Conservation (phyloP, 64 coral and sea anemone species). For the Cladopsammia gracilis region DNA sequence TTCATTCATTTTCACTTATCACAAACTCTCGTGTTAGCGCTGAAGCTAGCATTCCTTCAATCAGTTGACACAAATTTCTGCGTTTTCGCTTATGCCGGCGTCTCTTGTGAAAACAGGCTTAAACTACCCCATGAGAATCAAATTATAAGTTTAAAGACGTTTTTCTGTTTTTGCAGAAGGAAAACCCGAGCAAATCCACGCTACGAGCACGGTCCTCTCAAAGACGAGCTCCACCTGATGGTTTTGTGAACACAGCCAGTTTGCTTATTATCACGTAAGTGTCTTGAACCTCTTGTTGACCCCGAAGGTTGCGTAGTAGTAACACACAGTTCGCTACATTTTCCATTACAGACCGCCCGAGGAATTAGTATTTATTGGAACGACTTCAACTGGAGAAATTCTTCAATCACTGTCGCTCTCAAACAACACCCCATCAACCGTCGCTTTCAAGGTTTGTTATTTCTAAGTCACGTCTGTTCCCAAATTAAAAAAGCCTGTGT, state of each 20-base stretch:
- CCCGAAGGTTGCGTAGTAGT: background rate
- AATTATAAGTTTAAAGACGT: background rate
- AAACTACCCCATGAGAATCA: background rate
- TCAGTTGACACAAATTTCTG: background rate
- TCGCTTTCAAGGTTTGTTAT: conserved; percentile 82
- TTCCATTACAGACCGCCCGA: conserved; percentile 67
- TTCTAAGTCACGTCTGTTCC: background rate
- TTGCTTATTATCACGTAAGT: conserved; percentile 51
- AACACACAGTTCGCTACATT: no score
- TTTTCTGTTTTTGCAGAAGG: background rate
- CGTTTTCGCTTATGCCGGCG: background rate
- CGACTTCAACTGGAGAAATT: conserved; percentile 82
- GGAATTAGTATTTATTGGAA: conserved; percentile 82
- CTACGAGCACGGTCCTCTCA: background rate
- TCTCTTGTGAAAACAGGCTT: no score
- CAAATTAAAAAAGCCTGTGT: no score
- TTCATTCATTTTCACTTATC: background rate
- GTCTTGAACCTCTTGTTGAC: background rate
- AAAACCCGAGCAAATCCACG: background rate
- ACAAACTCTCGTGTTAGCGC: background rate
- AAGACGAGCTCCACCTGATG: conserved; percentile 23
- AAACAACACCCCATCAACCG: conserved; percentile 55
- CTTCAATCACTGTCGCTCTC: conserved; percentile 82
- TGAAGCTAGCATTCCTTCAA: background rate
- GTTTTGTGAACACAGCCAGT: background rate